phyloP scores from a whole-genome alignment of 2,797 vertebrate genomes.

The Tadarida brasiliensis region DNA sequence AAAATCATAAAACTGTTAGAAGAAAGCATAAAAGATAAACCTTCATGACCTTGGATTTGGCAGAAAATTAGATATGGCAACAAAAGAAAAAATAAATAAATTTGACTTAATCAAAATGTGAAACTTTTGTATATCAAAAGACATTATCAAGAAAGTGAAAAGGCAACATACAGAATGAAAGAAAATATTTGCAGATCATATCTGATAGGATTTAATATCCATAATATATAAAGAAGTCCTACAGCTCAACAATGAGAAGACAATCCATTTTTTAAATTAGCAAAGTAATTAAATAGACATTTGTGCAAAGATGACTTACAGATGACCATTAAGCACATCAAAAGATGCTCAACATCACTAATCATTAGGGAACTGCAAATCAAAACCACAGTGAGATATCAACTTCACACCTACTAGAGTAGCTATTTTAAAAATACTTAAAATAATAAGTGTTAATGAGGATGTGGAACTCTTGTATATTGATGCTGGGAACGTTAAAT shows the following conservation, averaged over 20 bases:
- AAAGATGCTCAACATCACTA: not conserved
- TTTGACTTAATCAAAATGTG: not conserved
- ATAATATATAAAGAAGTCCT: conserved; percentile 11
- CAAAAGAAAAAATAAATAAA: not conserved
- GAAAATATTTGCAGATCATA: not conserved
- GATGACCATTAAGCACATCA: not conserved
- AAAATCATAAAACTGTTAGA: conserved; percentile 1
- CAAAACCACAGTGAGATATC: conserved; percentile 20
- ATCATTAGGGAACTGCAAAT: not conserved
- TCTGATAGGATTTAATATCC: conserved; percentile 14
- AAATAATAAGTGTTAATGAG: not conserved
- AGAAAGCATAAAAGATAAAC: not conserved
- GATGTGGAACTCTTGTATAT: not conserved
- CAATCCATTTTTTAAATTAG: not conserved
- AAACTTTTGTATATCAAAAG: not conserved
- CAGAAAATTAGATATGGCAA: not conserved
- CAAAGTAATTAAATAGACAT: not conserved
- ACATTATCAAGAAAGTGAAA: not conserved
- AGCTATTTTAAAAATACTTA: not conserved
- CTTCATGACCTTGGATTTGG: not conserved
- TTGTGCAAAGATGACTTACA: not conserved
- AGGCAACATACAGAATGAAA: not conserved
- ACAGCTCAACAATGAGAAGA: conserved; percentile 26
- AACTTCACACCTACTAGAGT: not conserved
- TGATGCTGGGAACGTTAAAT: conserved; percentile 16